These are phyloP conservation scores for Coregonus clupeaformis DNA, from an alignment of 2,113 vertebrate genomes.

Conservation along the genomic window DNA sequence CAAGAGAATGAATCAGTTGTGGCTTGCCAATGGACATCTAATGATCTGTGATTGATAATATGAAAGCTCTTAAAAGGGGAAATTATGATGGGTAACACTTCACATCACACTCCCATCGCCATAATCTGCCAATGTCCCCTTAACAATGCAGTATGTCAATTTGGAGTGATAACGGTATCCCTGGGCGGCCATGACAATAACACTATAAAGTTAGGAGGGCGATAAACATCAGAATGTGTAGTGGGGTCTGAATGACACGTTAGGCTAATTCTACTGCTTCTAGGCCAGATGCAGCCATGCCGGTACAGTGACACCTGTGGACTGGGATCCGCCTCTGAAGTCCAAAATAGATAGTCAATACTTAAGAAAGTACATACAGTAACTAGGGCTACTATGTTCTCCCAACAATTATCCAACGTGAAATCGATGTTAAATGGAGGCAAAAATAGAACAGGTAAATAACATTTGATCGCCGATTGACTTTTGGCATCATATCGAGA, in stretches of 20 bases:
- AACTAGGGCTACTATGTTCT: too few relatives aligned
- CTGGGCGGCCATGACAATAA: slow-evolving; percentile 58
- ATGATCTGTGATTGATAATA: slow-evolving; percentile 22
- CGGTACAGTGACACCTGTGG: slow-evolving; percentile 18
- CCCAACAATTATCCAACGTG: slow-evolving; percentile 4
- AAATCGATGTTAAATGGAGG: background rate
- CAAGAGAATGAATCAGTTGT: slow-evolving; percentile 23
- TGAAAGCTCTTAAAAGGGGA: slow-evolving; percentile 36
- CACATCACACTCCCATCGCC: slow-evolving; percentile 43
- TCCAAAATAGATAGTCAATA: too few relatives aligned
- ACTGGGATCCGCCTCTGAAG: slow-evolving; percentile 18
- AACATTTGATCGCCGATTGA: slow-evolving; percentile 15
- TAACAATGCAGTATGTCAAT: slow-evolving; percentile 50
- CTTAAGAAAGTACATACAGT: too few relatives aligned
- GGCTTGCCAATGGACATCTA: slow-evolving; percentile 25
- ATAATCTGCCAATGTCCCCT: slow-evolving; percentile 57
- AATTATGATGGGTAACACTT: slow-evolving; percentile 30
- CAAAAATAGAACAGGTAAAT: slow-evolving; percentile 46
- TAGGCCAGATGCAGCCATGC: slow-evolving; percentile 30
- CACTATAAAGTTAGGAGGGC: slow-evolving; percentile 47
- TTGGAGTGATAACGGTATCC: slow-evolving; percentile 29
- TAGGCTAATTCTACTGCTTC: slow-evolving; percentile 8
- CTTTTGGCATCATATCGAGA: slow-evolving; percentile 13
- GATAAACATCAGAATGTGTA: slow-evolving; percentile 55
- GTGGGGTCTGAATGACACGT: slow-evolving; percentile 23